A percentile compares a stretch with the other conserved stretches of the same genome.
Evolutionary conservation across 37 sponge, comb jelly and placozoan species (phyloP).

Genomic region (Cliona cf. orientalis): DNA sequence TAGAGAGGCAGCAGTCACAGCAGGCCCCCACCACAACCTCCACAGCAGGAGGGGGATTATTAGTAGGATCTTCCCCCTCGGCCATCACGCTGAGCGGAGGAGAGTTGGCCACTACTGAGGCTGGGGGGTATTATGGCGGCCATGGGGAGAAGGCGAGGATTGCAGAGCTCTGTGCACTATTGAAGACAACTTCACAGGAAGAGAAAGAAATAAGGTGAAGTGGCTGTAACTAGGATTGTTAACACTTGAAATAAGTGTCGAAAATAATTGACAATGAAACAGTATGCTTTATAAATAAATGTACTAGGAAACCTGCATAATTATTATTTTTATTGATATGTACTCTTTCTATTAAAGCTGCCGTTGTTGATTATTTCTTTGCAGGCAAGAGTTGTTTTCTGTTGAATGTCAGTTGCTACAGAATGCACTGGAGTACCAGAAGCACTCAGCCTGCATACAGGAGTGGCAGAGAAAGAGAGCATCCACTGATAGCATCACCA

Average conservation of each 20-base stretch:
- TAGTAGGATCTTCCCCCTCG: too few relatives aligned
- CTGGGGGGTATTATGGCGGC: background rate
- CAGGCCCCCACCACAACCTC: too few relatives aligned
- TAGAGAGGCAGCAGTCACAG: background rate
- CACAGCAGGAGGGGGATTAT: too few relatives aligned
- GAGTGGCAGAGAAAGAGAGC: slow-evolving; percentile 20
- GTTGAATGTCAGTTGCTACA: slow-evolving; percentile 38
- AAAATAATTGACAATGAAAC: too few relatives aligned
- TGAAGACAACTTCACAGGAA: slow-evolving; percentile 46
- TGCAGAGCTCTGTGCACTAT: slow-evolving; percentile 7
- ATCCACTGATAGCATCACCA: too few relatives aligned
- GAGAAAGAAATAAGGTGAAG: slow-evolving; percentile 44
- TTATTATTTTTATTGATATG: background rate
- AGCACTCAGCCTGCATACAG: slow-evolving; percentile 22
- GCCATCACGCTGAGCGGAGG: too few relatives aligned
- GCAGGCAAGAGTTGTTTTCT: slow-evolving; percentile 46
- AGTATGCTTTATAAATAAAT: too few relatives aligned
- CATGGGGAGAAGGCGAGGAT: background rate
- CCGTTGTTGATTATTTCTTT: background rate
- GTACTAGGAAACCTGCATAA: too few relatives aligned
- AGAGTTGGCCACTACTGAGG: too few relatives aligned
- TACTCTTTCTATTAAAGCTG: background rate
- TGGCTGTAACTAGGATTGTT: background rate
- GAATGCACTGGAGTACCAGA: slow-evolving; percentile 57
- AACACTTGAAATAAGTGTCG: too few relatives aligned